Conservation (phyloP, 2,797 vertebrate genomes). For the Sus cebifrons region DNA sequence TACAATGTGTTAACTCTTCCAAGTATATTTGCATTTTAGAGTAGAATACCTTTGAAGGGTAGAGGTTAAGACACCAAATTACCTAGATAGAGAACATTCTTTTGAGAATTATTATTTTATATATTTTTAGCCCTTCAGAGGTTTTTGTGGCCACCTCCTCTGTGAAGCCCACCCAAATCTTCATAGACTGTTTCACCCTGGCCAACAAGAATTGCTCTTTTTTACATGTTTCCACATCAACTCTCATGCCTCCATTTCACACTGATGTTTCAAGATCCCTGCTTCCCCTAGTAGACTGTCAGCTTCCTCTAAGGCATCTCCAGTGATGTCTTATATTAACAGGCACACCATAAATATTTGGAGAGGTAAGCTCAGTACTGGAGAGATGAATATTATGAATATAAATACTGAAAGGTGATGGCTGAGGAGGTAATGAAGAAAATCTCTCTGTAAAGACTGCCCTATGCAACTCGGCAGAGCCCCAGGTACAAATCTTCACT, state of each 20-base stretch:
- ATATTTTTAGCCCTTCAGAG: conserved; percentile 1
- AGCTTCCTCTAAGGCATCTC: background rate
- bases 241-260: background rate
- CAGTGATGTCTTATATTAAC: background rate
- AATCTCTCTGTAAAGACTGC: background rate
- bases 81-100: background rate
- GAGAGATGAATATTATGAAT: background rate
- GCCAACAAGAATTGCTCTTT: background rate
- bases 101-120: background rate
- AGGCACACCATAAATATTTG: background rate
- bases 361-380: background rate
- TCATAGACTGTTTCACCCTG: background rate
- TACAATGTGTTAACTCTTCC: background rate
- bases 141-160: background rate
- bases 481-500: background rate
- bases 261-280: background rate
- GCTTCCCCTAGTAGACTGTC: background rate
- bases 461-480: background rate
- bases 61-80: background rate
- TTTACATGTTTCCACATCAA: background rate
- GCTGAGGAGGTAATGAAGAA: background rate
- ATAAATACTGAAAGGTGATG: background rate
- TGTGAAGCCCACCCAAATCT: background rate
- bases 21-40: conserved; percentile 11
- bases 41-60: background rate